A percentile compares a stretch with the other conserved stretches of the same genome.
These are phyloP conservation scores for Garra rufa DNA, from an alignment of 2,113 vertebrate species.

Conservation along the genomic window DNA sequence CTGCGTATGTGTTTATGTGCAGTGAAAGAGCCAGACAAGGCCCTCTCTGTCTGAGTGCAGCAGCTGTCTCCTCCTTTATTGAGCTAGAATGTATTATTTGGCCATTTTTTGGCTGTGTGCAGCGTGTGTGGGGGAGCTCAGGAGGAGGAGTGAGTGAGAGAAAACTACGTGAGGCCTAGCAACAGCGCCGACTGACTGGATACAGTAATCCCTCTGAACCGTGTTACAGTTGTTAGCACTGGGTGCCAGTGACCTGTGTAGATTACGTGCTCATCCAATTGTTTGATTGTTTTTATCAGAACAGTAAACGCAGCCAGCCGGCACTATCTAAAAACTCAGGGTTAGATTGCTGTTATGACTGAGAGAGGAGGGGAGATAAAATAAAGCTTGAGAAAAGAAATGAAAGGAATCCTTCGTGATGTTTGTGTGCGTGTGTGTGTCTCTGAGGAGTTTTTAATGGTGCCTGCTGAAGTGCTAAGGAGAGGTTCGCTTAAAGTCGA, in stretches of 20 bases:
- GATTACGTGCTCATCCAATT: constrained; percentile 50
- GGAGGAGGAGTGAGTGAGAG: constrained; percentile 60
- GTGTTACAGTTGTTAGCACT: constrained; percentile 73
- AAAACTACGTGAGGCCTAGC: constrained; percentile 68
- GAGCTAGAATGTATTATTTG: constrained; percentile 80
- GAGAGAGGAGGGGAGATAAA: constrained; percentile 50
- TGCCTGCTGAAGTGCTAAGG: neutral
- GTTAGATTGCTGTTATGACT: constrained; percentile 55
- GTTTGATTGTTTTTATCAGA: constrained; percentile 38
- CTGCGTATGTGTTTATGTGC: constrained; percentile 53
- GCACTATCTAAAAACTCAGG: constrained; percentile 48
- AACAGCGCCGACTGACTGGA: constrained; percentile 70
- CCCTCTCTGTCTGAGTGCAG: constrained; percentile 71
- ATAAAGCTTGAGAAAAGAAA: constrained; percentile 48
- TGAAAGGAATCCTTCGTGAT: constrained; percentile 25
- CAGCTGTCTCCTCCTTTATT: constrained; percentile 75
- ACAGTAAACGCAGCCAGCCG: constrained; percentile 31
- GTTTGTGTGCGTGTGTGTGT: constrained; percentile 2
- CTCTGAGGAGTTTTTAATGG: neutral
- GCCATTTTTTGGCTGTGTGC: constrained; percentile 76
- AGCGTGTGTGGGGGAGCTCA: constrained; percentile 65
- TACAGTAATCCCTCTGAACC: constrained; percentile 74
- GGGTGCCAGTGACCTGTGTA: constrained; percentile 68
- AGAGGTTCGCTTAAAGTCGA: neutral
- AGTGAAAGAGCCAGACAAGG: constrained; percentile 67